These are phyloP conservation scores for Agonopterix heracliana DNA, from an alignment of 2,888 invertebrate genomes.

Conservation along the genomic window DNA sequence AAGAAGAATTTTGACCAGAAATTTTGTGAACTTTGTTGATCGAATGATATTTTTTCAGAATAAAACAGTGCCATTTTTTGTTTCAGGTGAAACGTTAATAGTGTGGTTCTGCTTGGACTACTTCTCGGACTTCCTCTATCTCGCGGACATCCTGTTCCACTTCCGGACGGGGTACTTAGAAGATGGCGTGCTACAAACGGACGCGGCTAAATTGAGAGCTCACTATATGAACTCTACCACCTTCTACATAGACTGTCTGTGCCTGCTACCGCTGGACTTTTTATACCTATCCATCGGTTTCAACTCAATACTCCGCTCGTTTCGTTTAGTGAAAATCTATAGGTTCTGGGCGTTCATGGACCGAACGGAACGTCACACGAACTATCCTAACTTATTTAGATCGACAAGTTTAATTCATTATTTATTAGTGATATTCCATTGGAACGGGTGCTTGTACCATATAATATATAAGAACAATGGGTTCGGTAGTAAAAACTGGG, in stretches of 20 bases:
- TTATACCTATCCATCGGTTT: constrained; percentile 98
- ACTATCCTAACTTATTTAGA: constrained; percentile 97
- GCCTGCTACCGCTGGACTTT: constrained; percentile 97
- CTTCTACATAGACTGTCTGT: constrained; percentile 99
- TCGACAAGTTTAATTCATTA: constrained; percentile 96
- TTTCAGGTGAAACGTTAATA: constrained; percentile 87
- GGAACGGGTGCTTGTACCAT: constrained; percentile 99
- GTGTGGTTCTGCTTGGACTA: constrained; percentile 99
- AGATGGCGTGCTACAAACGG: constrained; percentile 98
- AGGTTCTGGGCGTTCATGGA: constrained; percentile 99
- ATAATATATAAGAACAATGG: constrained; percentile 97
- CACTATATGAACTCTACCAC: constrained; percentile 98
- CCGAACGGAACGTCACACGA: constrained; percentile 97
- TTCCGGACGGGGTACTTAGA: constrained; percentile 98
- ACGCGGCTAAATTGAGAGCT: constrained; percentile 92
- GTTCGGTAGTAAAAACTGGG: constrained; percentile 95
- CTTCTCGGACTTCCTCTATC: constrained; percentile 95
- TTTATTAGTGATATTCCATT: constrained; percentile 98
- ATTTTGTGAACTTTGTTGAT: too few relatives aligned
- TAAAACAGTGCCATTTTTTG: constrained; percentile 24
- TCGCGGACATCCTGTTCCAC: constrained; percentile 97
- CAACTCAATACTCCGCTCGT: constrained; percentile 96
- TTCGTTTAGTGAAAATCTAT: constrained; percentile 97
- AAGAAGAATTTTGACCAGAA: too few relatives aligned
- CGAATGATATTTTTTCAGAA: too few relatives aligned